Percentiles rank a stretch among this genome's conserved stretches.
These are phyloP conservation scores for Lutraria rhynchaena DNA, from an alignment of 1,140 invertebrate species.

Conservation along the genomic window DNA sequence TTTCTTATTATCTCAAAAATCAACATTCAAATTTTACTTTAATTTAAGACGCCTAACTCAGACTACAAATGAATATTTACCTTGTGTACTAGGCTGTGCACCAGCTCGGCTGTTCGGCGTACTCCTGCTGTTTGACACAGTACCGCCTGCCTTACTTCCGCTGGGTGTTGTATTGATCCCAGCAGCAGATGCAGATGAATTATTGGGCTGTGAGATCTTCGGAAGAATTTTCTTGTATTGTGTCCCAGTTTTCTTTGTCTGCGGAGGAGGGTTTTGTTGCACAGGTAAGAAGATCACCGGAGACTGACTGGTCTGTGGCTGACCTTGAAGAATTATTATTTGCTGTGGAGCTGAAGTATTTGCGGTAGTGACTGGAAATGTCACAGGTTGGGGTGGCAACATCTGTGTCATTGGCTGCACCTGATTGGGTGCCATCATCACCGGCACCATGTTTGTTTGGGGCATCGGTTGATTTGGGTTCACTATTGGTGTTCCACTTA, in stretches of 20 bases:
- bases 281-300: conserved; percentile 4
- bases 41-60: too few relatives aligned
- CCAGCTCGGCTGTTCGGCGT: neutral
- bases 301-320: neutral
- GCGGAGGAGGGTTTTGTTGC: neutral
- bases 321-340: conserved; percentile 8
- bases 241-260: neutral
- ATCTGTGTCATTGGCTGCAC: neutral
- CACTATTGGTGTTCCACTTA: neutral
- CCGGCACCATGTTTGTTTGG: neutral
- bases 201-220: conserved; percentile 19
- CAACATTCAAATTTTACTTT: neutral
- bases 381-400: neutral
- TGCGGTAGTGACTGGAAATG: neutral
- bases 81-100: conserved; percentile 5
- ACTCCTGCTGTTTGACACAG: conserved; percentile 6
- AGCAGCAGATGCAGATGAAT: neutral
- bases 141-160: neutral
- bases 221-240: conserved; percentile 33
- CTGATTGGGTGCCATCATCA: neutral
- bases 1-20: too few relatives aligned
- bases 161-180: neutral
- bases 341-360: conserved; percentile 23
- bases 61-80: neutral
- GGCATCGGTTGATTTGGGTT: neutral